Evolutionary conservation across 2,888 invertebrate genomes (phyloP).

Genomic region (Lacanobia oleracea): DNA sequence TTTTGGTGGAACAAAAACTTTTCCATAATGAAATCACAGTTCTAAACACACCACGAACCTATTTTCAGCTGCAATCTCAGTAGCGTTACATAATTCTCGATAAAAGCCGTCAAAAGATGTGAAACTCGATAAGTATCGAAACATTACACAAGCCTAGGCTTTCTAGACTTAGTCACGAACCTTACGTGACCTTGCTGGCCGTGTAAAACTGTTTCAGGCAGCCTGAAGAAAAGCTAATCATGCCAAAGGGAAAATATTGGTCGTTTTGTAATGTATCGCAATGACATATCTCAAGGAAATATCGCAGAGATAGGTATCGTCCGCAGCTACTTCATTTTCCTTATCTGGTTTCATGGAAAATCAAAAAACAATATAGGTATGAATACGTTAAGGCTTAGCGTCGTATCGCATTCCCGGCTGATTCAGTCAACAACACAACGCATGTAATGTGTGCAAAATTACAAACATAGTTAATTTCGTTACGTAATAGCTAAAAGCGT

Average conservation of each 20-base stretch:
- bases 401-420: constrained; percentile 31
- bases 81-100: constrained; percentile 64
- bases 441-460: constrained; percentile 44
- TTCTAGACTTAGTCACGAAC: constrained; percentile 79
- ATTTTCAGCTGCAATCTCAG: constrained; percentile 58
- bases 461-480: constrained; percentile 50
- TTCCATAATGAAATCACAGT: constrained; percentile 9
- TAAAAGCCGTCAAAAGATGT: constrained; percentile 70
- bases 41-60: constrained; percentile 12
- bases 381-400: constrained; percentile 35
- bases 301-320: constrained; percentile 24
- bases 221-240: constrained; percentile 58
- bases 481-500: constrained; percentile 54
- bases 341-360: constrained; percentile 56
- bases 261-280: constrained; percentile 29
- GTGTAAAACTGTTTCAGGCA: constrained; percentile 67
- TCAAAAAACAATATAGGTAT: constrained; percentile 36
- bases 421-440: constrained; percentile 38
- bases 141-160: constrained; percentile 76
- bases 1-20: constrained; percentile 1
- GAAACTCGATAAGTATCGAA: constrained; percentile 70
- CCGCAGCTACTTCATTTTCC: constrained; percentile 39
- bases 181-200: constrained; percentile 74
- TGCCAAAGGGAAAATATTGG: constrained; percentile 24
- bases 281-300: constrained; percentile 34